Evolutionary conservation across 2,888 invertebrate genomes (phyloP), one percentile per base, ranked within the genome.

Genomic region (Punctoribates punctum): DNA sequence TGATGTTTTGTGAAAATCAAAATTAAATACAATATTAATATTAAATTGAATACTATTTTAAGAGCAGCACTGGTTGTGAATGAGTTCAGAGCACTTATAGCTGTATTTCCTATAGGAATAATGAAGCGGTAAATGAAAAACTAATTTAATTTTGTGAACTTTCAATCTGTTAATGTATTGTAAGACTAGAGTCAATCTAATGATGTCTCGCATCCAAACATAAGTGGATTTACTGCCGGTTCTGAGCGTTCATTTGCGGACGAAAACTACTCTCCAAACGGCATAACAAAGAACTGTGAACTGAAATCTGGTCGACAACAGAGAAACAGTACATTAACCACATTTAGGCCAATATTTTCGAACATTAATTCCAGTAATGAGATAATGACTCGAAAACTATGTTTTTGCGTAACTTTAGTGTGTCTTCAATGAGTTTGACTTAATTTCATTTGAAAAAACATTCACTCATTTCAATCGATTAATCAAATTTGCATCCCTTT

Each of bases 131-230:
- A 70, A 70, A 70, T 70, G 70, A 6, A 34, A 13, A 15, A n/a
- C 42, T 42, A 70, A 42, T 70, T 70, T 42, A 70, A 42, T 70
- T 70, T 60, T 42, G 23, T 70, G 42, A 70, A 70, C 70, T 70
- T 42, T 42, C 70, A 23, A 70, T 70, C 23, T 15, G 20, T 20
- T 46, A 42, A 38, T 34, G 34, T 11, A 15, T 13, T 25, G 20
- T 42, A 8, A 46, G 23, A 70, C 0, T 46, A 13, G 17, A 70
- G 42, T 70, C 34, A 4, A 70, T 70, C 23, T 70, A 70, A 70
- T 70, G 70, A 67, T 67, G 29, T 70, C 42, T 70, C 46, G 20
- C 70, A 70, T 70, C 42, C 20, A 42, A 46, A 70, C 70, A 70
- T 70, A 70, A 70, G 70, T 70, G 42, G 70, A 70, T 70, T 70